phyloP scores from a whole-genome alignment of 2,888 invertebrate species.

The Drosophila tanythrix region DNA sequence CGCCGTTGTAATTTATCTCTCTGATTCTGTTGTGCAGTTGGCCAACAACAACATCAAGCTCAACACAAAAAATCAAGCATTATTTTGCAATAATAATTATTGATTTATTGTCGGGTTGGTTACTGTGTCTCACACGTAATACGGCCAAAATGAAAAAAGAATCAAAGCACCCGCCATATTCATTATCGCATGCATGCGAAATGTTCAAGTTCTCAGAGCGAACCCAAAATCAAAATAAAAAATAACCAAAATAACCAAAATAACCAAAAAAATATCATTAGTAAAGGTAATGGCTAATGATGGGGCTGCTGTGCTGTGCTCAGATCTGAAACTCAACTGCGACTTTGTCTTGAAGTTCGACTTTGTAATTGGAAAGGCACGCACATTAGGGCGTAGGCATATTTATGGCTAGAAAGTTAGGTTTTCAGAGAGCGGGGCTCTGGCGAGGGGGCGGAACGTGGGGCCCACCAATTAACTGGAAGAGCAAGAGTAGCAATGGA shows the following conservation, averaged over 20 bases:
- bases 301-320: slow-evolving; percentile 35
- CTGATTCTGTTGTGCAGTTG: slow-evolving; percentile 12
- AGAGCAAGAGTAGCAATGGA: slow-evolving; percentile 17
- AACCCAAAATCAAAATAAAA: slow-evolving; percentile 16
- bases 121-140: slow-evolving; percentile 42
- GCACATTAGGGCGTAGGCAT: slow-evolving; percentile 78
- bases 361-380: slow-evolving; percentile 74
- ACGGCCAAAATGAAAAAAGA: background rate
- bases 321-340: slow-evolving; percentile 13
- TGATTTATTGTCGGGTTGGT: slow-evolving; percentile 74
- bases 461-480: slow-evolving; percentile 55
- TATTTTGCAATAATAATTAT: slow-evolving; percentile 79
- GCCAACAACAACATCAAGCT: background rate
- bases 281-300: slow-evolving; percentile 64
- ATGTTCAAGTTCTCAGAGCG: slow-evolving; percentile 46
- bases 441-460: slow-evolving; percentile 6
- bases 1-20: slow-evolving; percentile 73
- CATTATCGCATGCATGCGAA: slow-evolving; percentile 71
- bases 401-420: slow-evolving; percentile 72
- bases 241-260: background rate
- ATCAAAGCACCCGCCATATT: slow-evolving; percentile 72
- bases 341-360: slow-evolving; percentile 13
- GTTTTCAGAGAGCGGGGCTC: background rate
- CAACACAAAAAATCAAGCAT: slow-evolving; percentile 22
- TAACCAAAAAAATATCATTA: slow-evolving; percentile 57